Conservation (phyloP, 2,888 invertebrate species). For the Drosophila nr. perissopoda region DNA sequence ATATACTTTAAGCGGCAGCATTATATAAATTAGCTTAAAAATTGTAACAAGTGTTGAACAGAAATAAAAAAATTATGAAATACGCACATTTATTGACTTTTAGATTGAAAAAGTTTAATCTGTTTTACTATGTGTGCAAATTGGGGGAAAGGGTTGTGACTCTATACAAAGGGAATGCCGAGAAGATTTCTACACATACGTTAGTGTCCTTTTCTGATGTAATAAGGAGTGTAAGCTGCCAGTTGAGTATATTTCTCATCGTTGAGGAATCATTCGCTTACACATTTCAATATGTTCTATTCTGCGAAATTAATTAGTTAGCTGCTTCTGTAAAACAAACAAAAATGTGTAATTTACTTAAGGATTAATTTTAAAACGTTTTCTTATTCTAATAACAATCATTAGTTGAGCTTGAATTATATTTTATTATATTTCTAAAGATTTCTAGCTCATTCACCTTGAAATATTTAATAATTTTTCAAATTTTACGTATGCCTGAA, state of each 20-base stretch:
- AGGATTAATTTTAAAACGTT: background rate
- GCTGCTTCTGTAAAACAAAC: too few species aligned
- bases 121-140: slow-evolving; percentile 13
- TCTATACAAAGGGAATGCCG: background rate
- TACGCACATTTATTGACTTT: slow-evolving; percentile 64
- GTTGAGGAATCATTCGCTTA: background rate
- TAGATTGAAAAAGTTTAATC: slow-evolving; percentile 38
- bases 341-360: background rate
- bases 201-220: background rate
- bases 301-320: background rate
- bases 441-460: background rate
- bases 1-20: slow-evolving; percentile 20
- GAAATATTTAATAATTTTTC: background rate
- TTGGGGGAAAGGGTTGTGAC: background rate
- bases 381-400: background rate
- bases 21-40: slow-evolving; percentile 71
- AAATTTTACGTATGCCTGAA: background rate
- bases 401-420: background rate
- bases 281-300: background rate
- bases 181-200: background rate
- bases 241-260: background rate
- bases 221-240: background rate
- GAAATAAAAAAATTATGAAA: slow-evolving; percentile 27
- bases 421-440: background rate
- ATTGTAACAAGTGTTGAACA: slow-evolving; percentile 76